Conservation (phyloP, 1,140 invertebrate genomes). For the Macrobrachium rosenbergii region DNA sequence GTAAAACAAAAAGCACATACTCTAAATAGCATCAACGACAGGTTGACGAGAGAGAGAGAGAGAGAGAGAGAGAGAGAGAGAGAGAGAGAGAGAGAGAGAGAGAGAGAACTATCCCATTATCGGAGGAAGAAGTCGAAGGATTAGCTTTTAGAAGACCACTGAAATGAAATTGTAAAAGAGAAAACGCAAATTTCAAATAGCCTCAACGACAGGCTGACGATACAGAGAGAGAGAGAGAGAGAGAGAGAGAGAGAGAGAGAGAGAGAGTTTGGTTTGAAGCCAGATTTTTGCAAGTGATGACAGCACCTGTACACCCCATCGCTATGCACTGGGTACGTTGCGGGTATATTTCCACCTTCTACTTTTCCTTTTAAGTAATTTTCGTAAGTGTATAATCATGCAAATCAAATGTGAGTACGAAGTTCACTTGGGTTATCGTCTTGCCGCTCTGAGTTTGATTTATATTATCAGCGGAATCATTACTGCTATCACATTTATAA, state of each 20-base stretch:
- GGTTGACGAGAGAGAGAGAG: neutral
- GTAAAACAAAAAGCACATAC: neutral
- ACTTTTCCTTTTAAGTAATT: no score
- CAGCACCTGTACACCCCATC: no score
- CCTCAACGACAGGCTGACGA: neutral
- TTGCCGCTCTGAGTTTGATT: no score
- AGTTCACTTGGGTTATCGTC: no score
- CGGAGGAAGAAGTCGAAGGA: neutral
- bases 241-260: constrained; percentile 3
- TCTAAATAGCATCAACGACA: neutral
- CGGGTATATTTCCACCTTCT: no score
- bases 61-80: constrained; percentile 3
- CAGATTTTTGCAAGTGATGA: neutral
- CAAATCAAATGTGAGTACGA: no score
- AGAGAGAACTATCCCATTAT: neutral
- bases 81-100: constrained; percentile 23
- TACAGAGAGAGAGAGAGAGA: neutral
- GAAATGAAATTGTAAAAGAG: neutral
- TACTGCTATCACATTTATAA: no score
- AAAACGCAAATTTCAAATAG: neutral
- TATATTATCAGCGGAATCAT: no score
- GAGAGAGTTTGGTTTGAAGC: neutral
- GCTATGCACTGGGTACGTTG: no score
- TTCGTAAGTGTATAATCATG: no score
- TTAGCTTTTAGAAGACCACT: no score